Percentiles rank a stretch among this genome's conserved stretches.
Conservation (phyloP, 92 coral and sea anemone genomes). For the Porites divaricata region DNA sequence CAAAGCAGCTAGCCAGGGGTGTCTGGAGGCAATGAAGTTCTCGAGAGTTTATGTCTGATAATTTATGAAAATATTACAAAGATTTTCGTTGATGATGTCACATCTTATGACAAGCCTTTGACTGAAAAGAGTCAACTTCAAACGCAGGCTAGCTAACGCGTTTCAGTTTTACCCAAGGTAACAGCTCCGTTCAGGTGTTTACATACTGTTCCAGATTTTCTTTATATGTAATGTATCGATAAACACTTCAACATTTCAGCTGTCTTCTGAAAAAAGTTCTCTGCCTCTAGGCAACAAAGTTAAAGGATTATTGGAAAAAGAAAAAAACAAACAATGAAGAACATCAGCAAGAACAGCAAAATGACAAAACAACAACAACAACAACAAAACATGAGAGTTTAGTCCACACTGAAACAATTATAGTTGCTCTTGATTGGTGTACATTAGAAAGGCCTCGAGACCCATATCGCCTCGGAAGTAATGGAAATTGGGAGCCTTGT, state of each 20-base stretch:
- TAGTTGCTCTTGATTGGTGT: no score
- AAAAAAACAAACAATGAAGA: no score
- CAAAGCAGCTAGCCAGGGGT: slow-evolving; percentile 2
- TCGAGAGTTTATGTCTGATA: no score
- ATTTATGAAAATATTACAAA: background rate
- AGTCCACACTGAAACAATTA: no score
- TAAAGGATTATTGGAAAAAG: no score
- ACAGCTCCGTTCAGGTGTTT: background rate
- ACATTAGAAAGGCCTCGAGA: no score
- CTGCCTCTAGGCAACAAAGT: no score
- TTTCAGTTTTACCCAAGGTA: background rate
- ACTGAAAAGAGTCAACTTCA: background rate
- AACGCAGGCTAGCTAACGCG: background rate
- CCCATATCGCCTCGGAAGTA: no score
- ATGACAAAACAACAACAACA: no score
- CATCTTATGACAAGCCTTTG: background rate
- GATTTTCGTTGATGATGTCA: background rate
- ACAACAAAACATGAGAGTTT: no score
- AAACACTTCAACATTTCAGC: background rate
- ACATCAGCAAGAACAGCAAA: no score
- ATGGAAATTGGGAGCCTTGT: no score
- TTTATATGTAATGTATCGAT: background rate
- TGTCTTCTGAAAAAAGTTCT: background rate
- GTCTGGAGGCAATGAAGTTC: background rate
- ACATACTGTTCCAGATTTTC: background rate